Conservation (phyloP, 1,140 invertebrate species). For the Conus betulinus region DNA sequence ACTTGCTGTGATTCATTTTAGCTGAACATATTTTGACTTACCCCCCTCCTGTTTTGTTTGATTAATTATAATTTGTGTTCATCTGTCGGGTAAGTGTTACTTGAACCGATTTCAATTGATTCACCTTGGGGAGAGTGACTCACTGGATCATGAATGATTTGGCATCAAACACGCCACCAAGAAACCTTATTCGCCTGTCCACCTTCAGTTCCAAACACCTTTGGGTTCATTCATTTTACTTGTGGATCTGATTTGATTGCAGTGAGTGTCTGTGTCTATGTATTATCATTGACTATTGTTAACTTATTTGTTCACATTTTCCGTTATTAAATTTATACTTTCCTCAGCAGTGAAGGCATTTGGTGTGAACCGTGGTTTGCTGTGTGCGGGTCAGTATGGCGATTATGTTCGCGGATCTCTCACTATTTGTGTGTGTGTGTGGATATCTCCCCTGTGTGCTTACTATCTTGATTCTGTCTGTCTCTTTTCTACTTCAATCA, state of each 20-base stretch:
- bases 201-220: neutral
- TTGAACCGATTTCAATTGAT: too few relatives aligned
- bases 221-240: neutral
- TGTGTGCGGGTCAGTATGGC: neutral
- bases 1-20: too few relatives aligned
- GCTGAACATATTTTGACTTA: too few relatives aligned
- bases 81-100: too few relatives aligned
- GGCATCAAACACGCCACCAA: neutral
- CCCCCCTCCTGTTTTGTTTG: too few relatives aligned
- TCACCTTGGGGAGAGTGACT: too few relatives aligned
- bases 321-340: constrained; percentile 5
- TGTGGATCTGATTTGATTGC: neutral
- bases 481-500: too few relatives aligned
- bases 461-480: too few relatives aligned
- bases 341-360: neutral
- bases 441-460: too few relatives aligned
- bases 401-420: neutral
- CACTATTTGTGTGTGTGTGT: too few relatives aligned
- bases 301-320: constrained; percentile 4
- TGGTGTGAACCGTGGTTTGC: neutral
- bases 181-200: neutral
- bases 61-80: too few relatives aligned
- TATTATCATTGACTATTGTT: neutral
- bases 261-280: neutral
- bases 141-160: too few relatives aligned